Percentiles rank a stretch among this genome's conserved stretches.
phyloP scores from a whole-genome alignment of 2,113 vertebrate genomes.

The Spermophilus dauricus region DNA sequence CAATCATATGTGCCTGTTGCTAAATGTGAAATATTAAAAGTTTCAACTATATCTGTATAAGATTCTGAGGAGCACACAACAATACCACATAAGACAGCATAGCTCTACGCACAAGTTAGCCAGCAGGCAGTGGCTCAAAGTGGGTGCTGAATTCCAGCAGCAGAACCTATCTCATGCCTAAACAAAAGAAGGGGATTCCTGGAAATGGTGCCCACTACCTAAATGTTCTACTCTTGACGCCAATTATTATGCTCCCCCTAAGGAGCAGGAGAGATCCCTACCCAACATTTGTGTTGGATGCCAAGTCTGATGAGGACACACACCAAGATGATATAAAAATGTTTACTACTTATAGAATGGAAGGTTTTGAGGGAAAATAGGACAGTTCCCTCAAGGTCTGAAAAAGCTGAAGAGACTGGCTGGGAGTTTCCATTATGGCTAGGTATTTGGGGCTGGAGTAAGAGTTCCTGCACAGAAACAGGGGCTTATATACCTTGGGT shows the following conservation, averaged over 20 bases:
- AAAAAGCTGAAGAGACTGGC: neutral
- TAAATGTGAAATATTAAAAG: neutral
- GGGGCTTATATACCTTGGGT: no score
- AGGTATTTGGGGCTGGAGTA: accelerated
- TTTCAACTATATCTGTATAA: neutral
- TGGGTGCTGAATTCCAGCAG: neutral
- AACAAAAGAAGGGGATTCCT: neutral
- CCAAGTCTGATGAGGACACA: neutral
- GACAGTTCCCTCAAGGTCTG: neutral
- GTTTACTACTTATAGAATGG: neutral
- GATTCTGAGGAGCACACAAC: neutral
- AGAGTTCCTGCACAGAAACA: neutral
- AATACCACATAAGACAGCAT: neutral
- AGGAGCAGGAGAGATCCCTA: neutral
- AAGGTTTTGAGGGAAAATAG: no score
- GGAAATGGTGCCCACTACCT: neutral
- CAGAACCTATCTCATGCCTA: neutral
- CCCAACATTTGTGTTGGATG: neutral
- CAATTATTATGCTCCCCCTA: neutral
- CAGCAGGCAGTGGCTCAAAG: accelerated
- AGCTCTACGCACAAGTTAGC: neutral
- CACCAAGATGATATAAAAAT: neutral
- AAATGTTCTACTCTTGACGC: neutral
- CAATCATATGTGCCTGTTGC: neutral
- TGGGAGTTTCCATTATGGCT: neutral